A percentile compares a stretch with the other conserved stretches of the same genome.
Conservation (phyloP, 2,888 invertebrate genomes). For the Orgyia antiqua region DNA sequence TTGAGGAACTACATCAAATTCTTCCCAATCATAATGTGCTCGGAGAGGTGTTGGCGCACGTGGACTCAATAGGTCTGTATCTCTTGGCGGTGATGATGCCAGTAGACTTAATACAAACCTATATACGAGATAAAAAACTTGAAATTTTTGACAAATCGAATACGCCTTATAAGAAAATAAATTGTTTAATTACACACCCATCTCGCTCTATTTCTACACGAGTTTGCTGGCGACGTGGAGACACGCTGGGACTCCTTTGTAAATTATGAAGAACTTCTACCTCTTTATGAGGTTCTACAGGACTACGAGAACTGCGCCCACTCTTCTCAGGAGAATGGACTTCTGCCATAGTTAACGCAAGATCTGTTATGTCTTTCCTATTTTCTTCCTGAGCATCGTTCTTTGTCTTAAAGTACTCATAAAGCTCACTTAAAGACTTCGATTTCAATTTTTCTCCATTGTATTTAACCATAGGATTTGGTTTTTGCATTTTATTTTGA, state of each 20-base stretch:
- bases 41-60: slow-evolving; percentile 49
- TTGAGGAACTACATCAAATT: slow-evolving; percentile 78
- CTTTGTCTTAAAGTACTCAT: slow-evolving; percentile 68
- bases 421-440: slow-evolving; percentile 68
- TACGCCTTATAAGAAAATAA: too few species aligned
- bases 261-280: slow-evolving; percentile 84
- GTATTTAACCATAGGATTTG: slow-evolving; percentile 33
- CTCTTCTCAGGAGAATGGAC: slow-evolving; percentile 54
- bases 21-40: slow-evolving; percentile 78
- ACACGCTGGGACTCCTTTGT: slow-evolving; percentile 79
- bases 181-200: slow-evolving; percentile 50
- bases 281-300: slow-evolving; percentile 78
- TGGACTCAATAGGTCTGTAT: slow-evolving; percentile 45
- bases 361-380: slow-evolving; percentile 44
- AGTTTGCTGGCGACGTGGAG: slow-evolving; percentile 71
- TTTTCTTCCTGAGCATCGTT: slow-evolving; percentile 41
- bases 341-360: slow-evolving; percentile 55
- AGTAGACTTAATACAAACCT: slow-evolving; percentile 63
- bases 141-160: too few species aligned
- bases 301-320: slow-evolving; percentile 48
- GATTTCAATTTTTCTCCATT: slow-evolving; percentile 62
- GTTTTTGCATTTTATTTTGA: slow-evolving; percentile 40
- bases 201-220: slow-evolving; percentile 59
- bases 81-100: slow-evolving; percentile 48
- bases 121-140: slow-evolving; percentile 1